Base-by-base conservation (phyloP, 1,140 invertebrate species). In the Lepidurus packardi region DNA sequence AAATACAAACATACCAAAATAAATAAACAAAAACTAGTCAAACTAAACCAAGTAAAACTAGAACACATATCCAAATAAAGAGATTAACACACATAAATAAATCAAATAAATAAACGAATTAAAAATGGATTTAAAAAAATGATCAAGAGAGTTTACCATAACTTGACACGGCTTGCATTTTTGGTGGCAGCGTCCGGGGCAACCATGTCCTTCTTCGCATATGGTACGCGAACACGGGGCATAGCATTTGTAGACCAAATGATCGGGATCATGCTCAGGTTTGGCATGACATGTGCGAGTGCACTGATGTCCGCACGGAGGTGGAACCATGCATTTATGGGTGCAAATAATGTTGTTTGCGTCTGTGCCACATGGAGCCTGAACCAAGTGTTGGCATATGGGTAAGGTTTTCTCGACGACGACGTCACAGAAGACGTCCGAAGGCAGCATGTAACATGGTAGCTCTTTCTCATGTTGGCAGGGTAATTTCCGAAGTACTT, bases 381-480 rank as follows among this genome's bases (percentile, higher is more conserved):
- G 7, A n/a, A 74, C 78, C 7, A 74, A 47, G 43, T 78, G 78
- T n/a, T 73, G 44, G 43, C 78, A 78, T 11, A 6, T 7, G 42
- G 78, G 73, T 16, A 78, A 43, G 21, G 42, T 75, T 74, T 44
- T 78, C 73, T 75, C 43, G 10, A 78, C 73, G 11, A 21, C 24
- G 42, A 78, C 41, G 25, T 45, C 9, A 21, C 78, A 78, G 43
- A 45, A 78, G 7, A 44, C 73, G 42, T 44, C 16, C 11, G 74
- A 47, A 43, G 73, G 43, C 8, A 74, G 78, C 13, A 43, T 3
- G 65, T 43, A 74, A 74, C 78, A 78, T 44, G 74, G 43, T 43
- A 25, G 73, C 10, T 24, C 25, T 78, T 75, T 43, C 24, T 78
- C 76, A 24, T 90, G 89, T 1, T 84, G 85, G 82, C 88, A 89